phyloP scores from a whole-genome alignment of 2,888 invertebrate species.

The Tipula confusa region DNA sequence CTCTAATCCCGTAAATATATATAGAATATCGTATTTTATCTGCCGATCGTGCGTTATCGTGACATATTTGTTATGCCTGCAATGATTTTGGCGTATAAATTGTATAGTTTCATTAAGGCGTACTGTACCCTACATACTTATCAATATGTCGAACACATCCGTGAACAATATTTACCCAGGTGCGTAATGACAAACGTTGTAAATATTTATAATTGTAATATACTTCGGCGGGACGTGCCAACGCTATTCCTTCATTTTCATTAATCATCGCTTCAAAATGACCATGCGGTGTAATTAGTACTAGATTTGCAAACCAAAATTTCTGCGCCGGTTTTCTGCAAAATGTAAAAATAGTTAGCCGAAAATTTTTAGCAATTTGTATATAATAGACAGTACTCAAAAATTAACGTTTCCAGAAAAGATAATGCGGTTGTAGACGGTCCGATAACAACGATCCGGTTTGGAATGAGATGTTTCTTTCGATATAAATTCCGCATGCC shows the following conservation, averaged over 20 bases:
- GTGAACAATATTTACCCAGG: constrained; percentile 62
- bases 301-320: constrained; percentile 63
- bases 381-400: too few relatives aligned
- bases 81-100: constrained; percentile 36
- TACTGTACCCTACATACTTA: too few relatives aligned
- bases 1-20: constrained; percentile 56
- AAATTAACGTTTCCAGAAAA: constrained; percentile 57
- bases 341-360: constrained; percentile 38
- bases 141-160: constrained; percentile 57
- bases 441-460: constrained; percentile 59
- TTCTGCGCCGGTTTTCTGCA: constrained; percentile 50
- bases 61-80: constrained; percentile 57
- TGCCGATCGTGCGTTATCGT: constrained; percentile 48
- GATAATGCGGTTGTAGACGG: constrained; percentile 59
- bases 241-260: constrained; percentile 40
- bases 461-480: constrained; percentile 51
- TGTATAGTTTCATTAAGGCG: not conserved
- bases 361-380: too few relatives aligned
- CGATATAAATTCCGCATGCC: constrained; percentile 43
- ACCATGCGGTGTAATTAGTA: constrained; percentile 64
- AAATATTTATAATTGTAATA: constrained; percentile 53
- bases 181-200: constrained; percentile 56
- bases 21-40: constrained; percentile 54
- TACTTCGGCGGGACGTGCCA: not conserved
- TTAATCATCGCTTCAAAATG: constrained; percentile 39